These are phyloP conservation scores for Drosophila incognita DNA, from an alignment of 2,888 invertebrate species.

Conservation along the genomic window DNA sequence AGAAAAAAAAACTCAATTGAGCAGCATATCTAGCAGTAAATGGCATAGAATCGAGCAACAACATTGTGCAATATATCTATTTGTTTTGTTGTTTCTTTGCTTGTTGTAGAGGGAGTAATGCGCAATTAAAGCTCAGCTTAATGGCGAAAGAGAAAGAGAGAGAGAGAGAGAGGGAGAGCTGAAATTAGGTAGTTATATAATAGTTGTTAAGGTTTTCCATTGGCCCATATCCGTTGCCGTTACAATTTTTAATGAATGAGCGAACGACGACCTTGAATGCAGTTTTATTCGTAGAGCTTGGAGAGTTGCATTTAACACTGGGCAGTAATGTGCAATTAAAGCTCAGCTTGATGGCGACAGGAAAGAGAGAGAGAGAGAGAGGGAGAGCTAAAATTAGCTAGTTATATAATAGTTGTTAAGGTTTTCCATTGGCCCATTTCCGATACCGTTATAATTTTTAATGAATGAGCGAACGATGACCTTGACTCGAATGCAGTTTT, in stretches of 20 bases:
- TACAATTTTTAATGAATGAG: slow-evolving; percentile 45
- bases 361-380: too few relatives aligned
- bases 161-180: too few relatives aligned
- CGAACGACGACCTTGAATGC: slow-evolving; percentile 61
- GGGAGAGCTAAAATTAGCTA: background rate
- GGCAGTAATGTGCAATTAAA: slow-evolving; percentile 2
- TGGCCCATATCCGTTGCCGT: slow-evolving; percentile 25
- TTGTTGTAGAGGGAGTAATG: slow-evolving; percentile 12
- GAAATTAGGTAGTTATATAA: slow-evolving; percentile 30
- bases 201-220: slow-evolving; percentile 11
- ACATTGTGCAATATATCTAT: slow-evolving; percentile 25
- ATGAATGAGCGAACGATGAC: slow-evolving; percentile 51
- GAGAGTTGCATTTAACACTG: slow-evolving; percentile 39
- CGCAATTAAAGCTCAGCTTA: slow-evolving; percentile 8
- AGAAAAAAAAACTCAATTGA: slow-evolving; percentile 14
- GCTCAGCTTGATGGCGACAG: too few relatives aligned
- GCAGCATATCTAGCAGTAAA: background rate
- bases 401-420: slow-evolving; percentile 34
- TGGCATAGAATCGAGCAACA: slow-evolving; percentile 12
- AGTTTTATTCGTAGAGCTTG: slow-evolving; percentile 41
- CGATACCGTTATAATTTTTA: slow-evolving; percentile 29
- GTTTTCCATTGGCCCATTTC: slow-evolving; percentile 15
- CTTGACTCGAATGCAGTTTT: slow-evolving; percentile 66
- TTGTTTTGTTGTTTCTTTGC: background rate
- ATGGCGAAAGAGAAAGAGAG: too few relatives aligned